These are phyloP conservation scores for Elymnias hypermnestra DNA, from an alignment of 1,140 invertebrate species.

Conservation along the genomic window DNA sequence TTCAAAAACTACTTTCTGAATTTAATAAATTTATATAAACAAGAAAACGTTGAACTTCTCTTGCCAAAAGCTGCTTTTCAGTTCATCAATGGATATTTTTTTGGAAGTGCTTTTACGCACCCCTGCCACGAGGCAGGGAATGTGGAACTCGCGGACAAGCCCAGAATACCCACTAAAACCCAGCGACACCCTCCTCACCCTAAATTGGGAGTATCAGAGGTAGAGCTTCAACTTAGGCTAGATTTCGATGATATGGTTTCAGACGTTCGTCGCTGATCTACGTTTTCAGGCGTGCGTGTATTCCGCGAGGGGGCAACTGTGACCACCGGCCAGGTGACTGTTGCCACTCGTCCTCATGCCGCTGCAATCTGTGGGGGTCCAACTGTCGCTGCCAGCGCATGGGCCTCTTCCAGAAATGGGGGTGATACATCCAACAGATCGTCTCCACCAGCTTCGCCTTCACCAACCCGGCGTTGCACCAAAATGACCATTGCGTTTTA, in stretches of 20 bases:
- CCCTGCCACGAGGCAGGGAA: too few relatives aligned
- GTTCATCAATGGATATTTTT: not conserved
- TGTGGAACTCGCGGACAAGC: too few relatives aligned
- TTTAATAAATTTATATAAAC: too few relatives aligned
- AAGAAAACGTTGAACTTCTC: too few relatives aligned
- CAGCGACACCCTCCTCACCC: too few relatives aligned
- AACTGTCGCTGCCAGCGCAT: conserved; percentile 93
- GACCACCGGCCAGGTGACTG: conserved; percentile 91
- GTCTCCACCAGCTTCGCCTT: conserved; percentile 37
- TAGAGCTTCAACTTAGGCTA: too few relatives aligned
- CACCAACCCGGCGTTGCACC: conserved; percentile 42
- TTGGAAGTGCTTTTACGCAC: too few relatives aligned
- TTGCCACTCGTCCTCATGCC: conserved; percentile 90
- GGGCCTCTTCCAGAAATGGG: conserved; percentile 94
- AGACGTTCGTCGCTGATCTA: conserved; percentile 91
- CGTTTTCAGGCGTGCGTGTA: conserved; percentile 91
- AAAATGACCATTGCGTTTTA: conserved; percentile 47
- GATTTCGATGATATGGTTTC: conserved; percentile 75
- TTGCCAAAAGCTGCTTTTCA: not conserved
- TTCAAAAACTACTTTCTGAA: too few relatives aligned
- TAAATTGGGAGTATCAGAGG: too few relatives aligned
- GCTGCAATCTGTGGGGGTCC: conserved; percentile 93
- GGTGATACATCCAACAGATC: conserved; percentile 68
- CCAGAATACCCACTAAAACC: too few relatives aligned
- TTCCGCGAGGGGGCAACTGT: conserved; percentile 87